Conservation (phyloP, 2,888 invertebrate species). For the Mellilla xanthometata region DNA sequence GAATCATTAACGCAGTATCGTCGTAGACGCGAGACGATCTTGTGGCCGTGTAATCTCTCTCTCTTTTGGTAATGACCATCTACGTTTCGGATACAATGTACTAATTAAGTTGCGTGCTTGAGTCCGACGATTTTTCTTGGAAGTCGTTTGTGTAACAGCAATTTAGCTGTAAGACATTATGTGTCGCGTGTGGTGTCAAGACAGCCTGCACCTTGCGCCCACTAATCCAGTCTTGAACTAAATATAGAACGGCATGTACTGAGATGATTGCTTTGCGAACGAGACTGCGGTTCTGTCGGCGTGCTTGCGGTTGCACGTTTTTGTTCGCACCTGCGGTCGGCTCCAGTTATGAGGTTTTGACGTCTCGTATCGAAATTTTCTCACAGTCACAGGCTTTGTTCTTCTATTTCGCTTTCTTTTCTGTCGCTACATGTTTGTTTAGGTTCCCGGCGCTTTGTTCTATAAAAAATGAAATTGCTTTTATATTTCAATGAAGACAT, state of each 20-base stretch:
- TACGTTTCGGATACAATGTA: conserved; percentile 46
- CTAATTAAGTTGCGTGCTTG: conserved; percentile 48
- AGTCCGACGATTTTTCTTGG: conserved; percentile 40
- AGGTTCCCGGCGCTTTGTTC: conserved; percentile 26
- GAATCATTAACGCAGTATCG: conserved; percentile 61
- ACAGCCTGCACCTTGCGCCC: conserved; percentile 59
- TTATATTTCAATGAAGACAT: conserved; percentile 39
- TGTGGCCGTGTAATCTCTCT: conserved; percentile 52
- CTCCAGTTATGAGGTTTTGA: conserved; percentile 47
- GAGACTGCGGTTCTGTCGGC: conserved; percentile 57
- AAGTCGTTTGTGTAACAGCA: conserved; percentile 43
- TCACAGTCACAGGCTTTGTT: conserved; percentile 26
- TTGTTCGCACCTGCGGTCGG: conserved; percentile 65
- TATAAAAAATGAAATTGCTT: conserved; percentile 32
- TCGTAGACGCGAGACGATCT: conserved; percentile 57
- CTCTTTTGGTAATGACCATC: conserved; percentile 44
- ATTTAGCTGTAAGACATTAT: conserved; percentile 45
- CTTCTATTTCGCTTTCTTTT: conserved; percentile 24
- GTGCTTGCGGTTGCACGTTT: conserved; percentile 61
- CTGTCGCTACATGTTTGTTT: conserved; percentile 33
- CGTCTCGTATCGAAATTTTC: conserved; percentile 36
- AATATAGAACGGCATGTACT: conserved; percentile 64
- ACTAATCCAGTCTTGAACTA: conserved; percentile 64
- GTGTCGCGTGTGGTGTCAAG: conserved; percentile 49
- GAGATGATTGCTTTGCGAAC: conserved; percentile 63